Evolutionary conservation across 2,113 vertebrate species (phyloP).

Genomic region (Saccopteryx bilineata): DNA sequence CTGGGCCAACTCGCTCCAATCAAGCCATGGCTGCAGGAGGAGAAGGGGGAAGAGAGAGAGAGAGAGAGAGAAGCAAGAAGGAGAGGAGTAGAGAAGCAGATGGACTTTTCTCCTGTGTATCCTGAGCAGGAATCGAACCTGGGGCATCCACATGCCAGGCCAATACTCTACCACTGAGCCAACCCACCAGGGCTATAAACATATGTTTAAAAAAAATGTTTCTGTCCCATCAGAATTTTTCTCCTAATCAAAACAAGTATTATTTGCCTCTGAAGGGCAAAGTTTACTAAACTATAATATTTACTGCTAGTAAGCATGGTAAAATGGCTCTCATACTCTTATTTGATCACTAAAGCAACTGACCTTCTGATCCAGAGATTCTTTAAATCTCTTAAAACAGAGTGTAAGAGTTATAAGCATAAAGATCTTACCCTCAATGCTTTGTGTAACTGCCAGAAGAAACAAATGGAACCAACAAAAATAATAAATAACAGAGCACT

Average conservation of each 20-base stretch:
- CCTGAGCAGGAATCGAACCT: no score
- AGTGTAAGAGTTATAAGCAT: constrained; percentile 38
- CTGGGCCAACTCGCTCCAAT: no score
- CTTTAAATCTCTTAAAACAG: constrained; percentile 39
- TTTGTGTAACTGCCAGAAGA: constrained; percentile 40
- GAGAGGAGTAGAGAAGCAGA: no score
- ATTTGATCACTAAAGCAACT: constrained; percentile 34
- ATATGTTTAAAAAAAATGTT: background rate
- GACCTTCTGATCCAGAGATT: constrained; percentile 17
- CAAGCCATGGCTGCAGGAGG: no score
- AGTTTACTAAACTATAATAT: constrained; percentile 8
- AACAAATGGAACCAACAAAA: constrained; percentile 13
- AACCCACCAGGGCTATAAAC: no score
- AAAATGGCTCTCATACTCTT: constrained; percentile 36
- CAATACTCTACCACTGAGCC: no score
- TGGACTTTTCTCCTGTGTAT: no score
- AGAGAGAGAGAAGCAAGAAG: no score
- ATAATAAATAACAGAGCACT: constrained; percentile 25
- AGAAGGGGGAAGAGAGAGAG: no score
- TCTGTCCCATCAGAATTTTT: constrained; percentile 6
- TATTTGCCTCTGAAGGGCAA: background rate
- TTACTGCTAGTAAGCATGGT: background rate
- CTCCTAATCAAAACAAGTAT: constrained; percentile 13
- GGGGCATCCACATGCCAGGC: no score
- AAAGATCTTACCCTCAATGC: background rate